phyloP scores from a whole-genome alignment of 2,113 vertebrate genomes.

The Danio rerio region DNA sequence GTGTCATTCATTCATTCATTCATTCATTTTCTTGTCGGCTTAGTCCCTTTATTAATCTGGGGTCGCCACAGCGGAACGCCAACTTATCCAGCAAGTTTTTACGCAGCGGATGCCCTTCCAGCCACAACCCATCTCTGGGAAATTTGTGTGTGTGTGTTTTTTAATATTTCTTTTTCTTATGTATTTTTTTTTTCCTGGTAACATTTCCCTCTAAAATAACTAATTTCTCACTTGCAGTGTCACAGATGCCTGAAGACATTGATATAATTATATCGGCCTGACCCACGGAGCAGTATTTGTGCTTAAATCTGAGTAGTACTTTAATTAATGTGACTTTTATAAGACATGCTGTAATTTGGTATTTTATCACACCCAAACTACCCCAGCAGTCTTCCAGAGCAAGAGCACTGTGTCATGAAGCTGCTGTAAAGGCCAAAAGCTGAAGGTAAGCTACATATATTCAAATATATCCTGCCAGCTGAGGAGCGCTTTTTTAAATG shows the following conservation, averaged over 20 bases:
- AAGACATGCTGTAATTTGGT: slow-evolving; percentile 52
- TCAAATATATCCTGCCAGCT: slow-evolving; percentile 22
- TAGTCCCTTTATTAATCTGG: too few species aligned
- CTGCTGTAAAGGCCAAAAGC: slow-evolving; percentile 19
- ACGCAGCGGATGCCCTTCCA: too few species aligned
- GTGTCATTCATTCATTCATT: too few species aligned
- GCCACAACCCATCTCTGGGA: too few species aligned
- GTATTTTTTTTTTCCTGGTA: background rate
- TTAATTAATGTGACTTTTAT: slow-evolving; percentile 58
- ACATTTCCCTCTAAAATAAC: slow-evolving; percentile 26
- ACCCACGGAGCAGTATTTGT: slow-evolving; percentile 10
- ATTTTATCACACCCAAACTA: slow-evolving; percentile 34
- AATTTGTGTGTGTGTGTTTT: too few species aligned
- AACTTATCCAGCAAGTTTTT: too few species aligned
- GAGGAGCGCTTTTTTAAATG: background rate
- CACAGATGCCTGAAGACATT: slow-evolving; percentile 44
- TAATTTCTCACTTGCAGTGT: slow-evolving; percentile 52
- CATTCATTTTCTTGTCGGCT: too few species aligned
- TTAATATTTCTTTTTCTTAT: background rate
- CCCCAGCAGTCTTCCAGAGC: slow-evolving; percentile 12
- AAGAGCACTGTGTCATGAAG: slow-evolving; percentile 16
- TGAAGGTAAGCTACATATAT: slow-evolving; percentile 16
- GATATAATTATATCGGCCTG: slow-evolving; percentile 53
- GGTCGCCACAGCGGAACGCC: too few species aligned
- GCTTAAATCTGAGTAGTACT: slow-evolving; percentile 4